A percentile compares a stretch with the other conserved stretches of the same genome.
Evolutionary conservation across 1,140 invertebrate genomes (phyloP).

Genomic region (Heliconius nattereri): DNA sequence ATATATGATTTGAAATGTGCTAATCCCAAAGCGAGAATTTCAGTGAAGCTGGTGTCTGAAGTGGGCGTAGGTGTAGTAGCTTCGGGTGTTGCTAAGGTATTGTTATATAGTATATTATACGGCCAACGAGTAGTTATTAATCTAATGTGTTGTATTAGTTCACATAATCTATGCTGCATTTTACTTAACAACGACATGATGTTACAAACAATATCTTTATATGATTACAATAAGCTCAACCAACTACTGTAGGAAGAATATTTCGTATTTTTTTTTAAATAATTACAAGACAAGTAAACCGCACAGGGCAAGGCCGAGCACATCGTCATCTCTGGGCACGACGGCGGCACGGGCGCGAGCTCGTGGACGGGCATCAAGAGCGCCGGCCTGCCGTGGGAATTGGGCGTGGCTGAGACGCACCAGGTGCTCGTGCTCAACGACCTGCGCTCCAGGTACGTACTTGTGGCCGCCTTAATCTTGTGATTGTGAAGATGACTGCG

Average conservation of each 20-base stretch:
- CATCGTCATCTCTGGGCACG: slow-evolving; percentile 98
- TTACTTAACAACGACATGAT: no score
- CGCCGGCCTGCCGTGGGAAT: slow-evolving; percentile 98
- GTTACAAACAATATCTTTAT: no score
- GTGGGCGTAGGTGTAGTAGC: slow-evolving; percentile 99
- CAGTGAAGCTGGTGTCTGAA: slow-evolving; percentile 99
- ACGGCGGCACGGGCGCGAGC: slow-evolving; percentile 98
- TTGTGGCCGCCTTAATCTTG: no score
- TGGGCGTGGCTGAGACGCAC: slow-evolving; percentile 98
- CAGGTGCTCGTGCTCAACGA: slow-evolving; percentile 98
- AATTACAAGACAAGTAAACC: no score
- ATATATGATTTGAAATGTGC: slow-evolving; percentile 99
- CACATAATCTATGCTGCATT: no score
- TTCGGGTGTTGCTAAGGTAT: slow-evolving; percentile 97
- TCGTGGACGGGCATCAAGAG: slow-evolving; percentile 98
- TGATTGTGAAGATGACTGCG: no score
- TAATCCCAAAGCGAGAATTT: slow-evolving; percentile 97
- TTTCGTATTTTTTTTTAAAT: no score
- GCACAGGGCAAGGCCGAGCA: slow-evolving; percentile 97
- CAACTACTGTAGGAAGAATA: no score
- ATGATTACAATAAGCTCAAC: no score
- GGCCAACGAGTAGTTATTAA: no score
- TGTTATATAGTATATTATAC: no score
- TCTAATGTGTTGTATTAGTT: no score
- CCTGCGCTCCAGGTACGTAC: slow-evolving; percentile 87